These are phyloP conservation scores for Pseudoatta argentina DNA, from an alignment of 1,140 invertebrate genomes.

Conservation along the genomic window DNA sequence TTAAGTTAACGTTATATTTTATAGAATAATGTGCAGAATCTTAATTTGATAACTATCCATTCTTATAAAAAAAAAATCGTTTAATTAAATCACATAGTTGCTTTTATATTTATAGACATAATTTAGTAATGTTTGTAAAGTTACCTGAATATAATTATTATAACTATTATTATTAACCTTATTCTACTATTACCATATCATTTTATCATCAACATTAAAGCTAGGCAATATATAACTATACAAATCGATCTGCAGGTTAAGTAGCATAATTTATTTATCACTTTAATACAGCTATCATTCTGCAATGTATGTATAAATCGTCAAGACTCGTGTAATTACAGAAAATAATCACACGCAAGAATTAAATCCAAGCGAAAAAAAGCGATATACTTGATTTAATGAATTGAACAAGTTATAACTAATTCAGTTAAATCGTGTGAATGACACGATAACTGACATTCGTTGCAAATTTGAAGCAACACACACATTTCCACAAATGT, in stretches of 20 bases:
- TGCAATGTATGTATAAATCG: conserved; percentile 31
- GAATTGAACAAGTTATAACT: neutral
- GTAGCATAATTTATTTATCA: conserved; percentile 46
- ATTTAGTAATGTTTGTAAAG: conserved; percentile 47
- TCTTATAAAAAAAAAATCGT: conserved; percentile 24
- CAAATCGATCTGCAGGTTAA: conserved; percentile 29
- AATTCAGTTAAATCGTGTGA: neutral
- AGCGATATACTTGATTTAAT: neutral
- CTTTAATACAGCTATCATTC: conserved; percentile 41
- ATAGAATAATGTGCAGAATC: conserved; percentile 24
- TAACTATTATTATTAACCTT: conserved; percentile 1
- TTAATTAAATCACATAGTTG: conserved; percentile 24
- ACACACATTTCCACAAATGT: conserved; percentile 29
- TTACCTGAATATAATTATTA: conserved; percentile 45
- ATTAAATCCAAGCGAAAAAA: conserved; percentile 1
- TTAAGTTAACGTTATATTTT: conserved; percentile 13
- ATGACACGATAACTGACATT: neutral
- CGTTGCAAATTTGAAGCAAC: conserved; percentile 16
- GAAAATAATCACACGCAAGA: neutral
- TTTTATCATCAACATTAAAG: conserved; percentile 20
- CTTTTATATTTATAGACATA: conserved; percentile 33
- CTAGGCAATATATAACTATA: conserved; percentile 22
- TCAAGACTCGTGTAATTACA: conserved; percentile 15
- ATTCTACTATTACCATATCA: conserved; percentile 24
- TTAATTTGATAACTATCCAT: conserved; percentile 32